Base-by-base conservation (phyloP, 2,888 invertebrate species). In the Scotopteryx bipunctaria region DNA sequence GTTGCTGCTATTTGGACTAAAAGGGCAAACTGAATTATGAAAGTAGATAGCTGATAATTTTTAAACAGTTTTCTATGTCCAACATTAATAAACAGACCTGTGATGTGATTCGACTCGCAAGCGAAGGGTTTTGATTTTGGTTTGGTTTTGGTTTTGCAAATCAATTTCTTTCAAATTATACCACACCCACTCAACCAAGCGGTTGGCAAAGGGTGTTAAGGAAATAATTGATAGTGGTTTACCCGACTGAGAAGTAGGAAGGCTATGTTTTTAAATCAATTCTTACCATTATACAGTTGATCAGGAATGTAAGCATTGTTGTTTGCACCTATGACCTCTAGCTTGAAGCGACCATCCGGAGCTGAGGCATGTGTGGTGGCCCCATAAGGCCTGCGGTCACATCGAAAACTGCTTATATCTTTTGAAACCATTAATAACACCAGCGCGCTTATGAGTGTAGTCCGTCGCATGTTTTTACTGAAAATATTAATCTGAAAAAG, bases 371-470 rank as follows among this genome's bases (percentile, higher is more conserved):
- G 76, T 0, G 79, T 71, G 2, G 73, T 81, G 0, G 87, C 71
- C 0, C 84, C 84, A 57, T 85, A 88, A 0, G 88, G 87, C 44
- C 76, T 71, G 49, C 89, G 72, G 37, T 89, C 86, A 61, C 89
- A 89, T 9, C 85, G 81, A 49, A 83, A 85, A 50, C 73, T 55
- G 62, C 65, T 19, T 19, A 38, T 33, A 2, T 27, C 21, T 17
- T 51, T 36, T 17, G 48, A 29, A 41, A 46, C 11, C 1, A 50
- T n/a, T 6, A 60, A 16, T 13, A 58, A 1, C 35, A 52, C 1
- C 5, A 52, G 19, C 8, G 19, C 16, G 3, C 5, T 45, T 3
- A 32, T 0, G 29, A 43, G 13, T 13, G 2, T 38, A 2, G 11
- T 13, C 16, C 6, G 37, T 25, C 29, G 31, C 43, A 43, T 50